Conservation (phyloP, 2,888 invertebrate genomes). For the Coenonympha arcania region DNA sequence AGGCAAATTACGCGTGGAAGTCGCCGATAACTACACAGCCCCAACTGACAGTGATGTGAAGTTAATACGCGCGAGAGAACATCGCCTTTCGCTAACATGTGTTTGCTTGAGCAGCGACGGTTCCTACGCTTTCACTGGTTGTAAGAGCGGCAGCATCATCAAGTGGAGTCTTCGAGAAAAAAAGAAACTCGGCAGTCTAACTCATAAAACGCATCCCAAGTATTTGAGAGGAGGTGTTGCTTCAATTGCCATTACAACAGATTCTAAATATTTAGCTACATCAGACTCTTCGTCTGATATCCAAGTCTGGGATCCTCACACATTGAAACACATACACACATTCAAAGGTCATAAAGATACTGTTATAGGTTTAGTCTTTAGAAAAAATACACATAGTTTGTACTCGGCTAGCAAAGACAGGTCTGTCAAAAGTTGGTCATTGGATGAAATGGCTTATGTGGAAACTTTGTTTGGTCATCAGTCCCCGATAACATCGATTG, state of each 20-base stretch:
- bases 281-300: constrained; percentile 75
- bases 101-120: constrained; percentile 84
- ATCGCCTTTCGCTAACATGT: constrained; percentile 85
- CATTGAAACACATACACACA: constrained; percentile 82
- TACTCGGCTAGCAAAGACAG: constrained; percentile 86
- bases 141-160: constrained; percentile 89
- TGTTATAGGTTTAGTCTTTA: constrained; percentile 86
- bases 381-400: constrained; percentile 87
- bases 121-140: constrained; percentile 83
- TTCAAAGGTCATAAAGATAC: constrained; percentile 84
- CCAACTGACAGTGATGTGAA: constrained; percentile 54
- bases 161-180: constrained; percentile 85
- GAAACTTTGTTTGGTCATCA: constrained; percentile 97
- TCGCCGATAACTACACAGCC: constrained; percentile 76
- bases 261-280: constrained; percentile 85
- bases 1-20: constrained; percentile 82
- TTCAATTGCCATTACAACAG: constrained; percentile 82
- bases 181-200: constrained; percentile 74
- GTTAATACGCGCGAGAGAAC: constrained; percentile 82
- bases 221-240: constrained; percentile 71
- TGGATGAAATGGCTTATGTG: constrained; percentile 96
- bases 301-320: constrained; percentile 87
- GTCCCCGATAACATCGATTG: constrained; percentile 87
- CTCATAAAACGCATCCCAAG: constrained; percentile 61
- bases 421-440: constrained; percentile 94